Evolutionary conservation across 2,113 vertebrate genomes (phyloP).

Genomic region (Malurus cyaneus): DNA sequence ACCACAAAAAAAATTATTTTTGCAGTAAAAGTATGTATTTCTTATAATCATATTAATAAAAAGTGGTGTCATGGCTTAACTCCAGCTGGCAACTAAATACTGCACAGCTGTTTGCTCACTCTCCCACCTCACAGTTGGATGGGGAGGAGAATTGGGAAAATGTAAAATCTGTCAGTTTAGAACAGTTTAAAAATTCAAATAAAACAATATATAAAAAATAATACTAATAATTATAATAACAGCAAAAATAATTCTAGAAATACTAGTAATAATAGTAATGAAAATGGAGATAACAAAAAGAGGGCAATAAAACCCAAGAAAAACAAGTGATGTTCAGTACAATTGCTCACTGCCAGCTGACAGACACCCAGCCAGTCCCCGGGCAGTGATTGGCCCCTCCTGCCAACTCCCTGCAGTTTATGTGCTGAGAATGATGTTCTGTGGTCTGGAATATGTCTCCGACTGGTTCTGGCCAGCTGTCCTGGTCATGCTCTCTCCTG

Average conservation of each 20-base stretch:
- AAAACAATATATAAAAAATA: background rate
- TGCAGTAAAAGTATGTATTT: background rate
- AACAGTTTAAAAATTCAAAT: background rate
- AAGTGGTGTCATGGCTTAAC: background rate
- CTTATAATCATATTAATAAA: constrained; percentile 2
- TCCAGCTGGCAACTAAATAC: background rate
- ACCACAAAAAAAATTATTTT: constrained; percentile 15
- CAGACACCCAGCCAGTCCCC: background rate
- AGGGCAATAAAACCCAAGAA: background rate
- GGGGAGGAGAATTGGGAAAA: background rate
- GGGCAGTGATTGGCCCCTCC: background rate
- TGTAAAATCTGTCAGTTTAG: background rate
- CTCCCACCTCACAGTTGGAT: background rate
- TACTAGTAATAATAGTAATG: background rate
- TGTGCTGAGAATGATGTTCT: background rate
- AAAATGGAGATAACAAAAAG: background rate
- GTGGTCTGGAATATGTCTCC: background rate
- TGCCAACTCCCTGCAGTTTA: background rate
- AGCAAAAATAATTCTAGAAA: background rate
- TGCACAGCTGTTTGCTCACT: background rate
- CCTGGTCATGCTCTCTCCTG: background rate
- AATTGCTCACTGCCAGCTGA: background rate
- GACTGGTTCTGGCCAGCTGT: background rate
- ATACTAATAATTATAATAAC: background rate
- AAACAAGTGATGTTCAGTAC: background rate